Percentiles rank a stretch among this genome's conserved stretches.
Evolutionary conservation across 2,888 invertebrate genomes (phyloP).

Genomic region (Hirtodrosophila trivittata): DNA sequence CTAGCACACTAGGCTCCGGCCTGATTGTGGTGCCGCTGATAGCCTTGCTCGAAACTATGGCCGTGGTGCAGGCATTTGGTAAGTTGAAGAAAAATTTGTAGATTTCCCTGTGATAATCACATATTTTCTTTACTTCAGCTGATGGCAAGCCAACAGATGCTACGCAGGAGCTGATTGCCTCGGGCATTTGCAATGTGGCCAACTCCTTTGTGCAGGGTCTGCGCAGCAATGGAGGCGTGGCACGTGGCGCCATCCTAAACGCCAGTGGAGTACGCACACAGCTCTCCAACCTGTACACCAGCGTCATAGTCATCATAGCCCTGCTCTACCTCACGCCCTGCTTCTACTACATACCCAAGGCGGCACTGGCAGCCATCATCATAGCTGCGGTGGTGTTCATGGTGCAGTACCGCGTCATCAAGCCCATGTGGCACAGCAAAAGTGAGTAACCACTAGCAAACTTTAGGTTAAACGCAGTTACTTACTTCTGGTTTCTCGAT

Average conservation of each 20-base stretch:
- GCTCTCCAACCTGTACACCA: constrained; percentile 92
- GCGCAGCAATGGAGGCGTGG: constrained; percentile 91
- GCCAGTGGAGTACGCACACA: constrained; percentile 95
- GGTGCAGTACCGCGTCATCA: constrained; percentile 94
- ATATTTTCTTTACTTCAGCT: constrained; percentile 84
- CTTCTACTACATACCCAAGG: constrained; percentile 94
- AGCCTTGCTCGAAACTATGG: constrained; percentile 94
- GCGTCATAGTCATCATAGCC: constrained; percentile 92
- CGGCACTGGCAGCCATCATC: constrained; percentile 94
- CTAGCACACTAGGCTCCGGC: constrained; percentile 92
- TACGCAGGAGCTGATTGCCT: constrained; percentile 95
- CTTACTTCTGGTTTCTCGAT: background rate
- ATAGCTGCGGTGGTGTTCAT: constrained; percentile 96
- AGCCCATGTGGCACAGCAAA: constrained; percentile 95
- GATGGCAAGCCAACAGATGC: constrained; percentile 93
- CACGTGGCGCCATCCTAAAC: constrained; percentile 94
- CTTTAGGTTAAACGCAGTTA: background rate
- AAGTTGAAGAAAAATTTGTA: constrained; percentile 16
- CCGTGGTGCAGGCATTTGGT: constrained; percentile 85
- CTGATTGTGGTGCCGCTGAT: constrained; percentile 94
- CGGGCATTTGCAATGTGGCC: constrained; percentile 90
- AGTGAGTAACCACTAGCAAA: constrained; percentile 86
- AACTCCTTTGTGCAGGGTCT: constrained; percentile 95
- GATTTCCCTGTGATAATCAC: background rate
- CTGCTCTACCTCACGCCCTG: constrained; percentile 94